Conservation (phyloP, 2,888 invertebrate genomes). For the Aphidius colemani region DNA sequence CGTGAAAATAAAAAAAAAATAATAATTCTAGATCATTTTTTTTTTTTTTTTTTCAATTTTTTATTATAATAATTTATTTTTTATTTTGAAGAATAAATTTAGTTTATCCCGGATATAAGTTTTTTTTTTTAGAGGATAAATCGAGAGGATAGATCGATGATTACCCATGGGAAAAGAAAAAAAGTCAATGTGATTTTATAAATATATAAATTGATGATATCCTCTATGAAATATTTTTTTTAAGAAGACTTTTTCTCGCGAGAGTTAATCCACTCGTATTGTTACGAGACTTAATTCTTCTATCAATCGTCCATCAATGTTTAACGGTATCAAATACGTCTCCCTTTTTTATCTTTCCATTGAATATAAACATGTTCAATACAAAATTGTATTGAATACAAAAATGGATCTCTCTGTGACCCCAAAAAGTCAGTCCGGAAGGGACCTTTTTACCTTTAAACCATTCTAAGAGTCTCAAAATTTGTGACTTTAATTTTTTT, state of each 20-base stretch:
- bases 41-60: not conserved
- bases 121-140: slow-evolving; percentile 20
- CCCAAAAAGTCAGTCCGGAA: slow-evolving; percentile 25
- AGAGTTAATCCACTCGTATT: slow-evolving; percentile 22
- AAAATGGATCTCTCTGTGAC: slow-evolving; percentile 7
- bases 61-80: slow-evolving; percentile 1
- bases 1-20: not conserved
- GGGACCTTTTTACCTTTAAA: slow-evolving; percentile 20
- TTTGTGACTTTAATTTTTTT: not conserved
- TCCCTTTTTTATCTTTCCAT: not conserved
- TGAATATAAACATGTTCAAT: not conserved
- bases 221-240: slow-evolving; percentile 22
- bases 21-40: not conserved
- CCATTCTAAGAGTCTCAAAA: not conserved
- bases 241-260: slow-evolving; percentile 22
- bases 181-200: not conserved
- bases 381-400: not conserved
- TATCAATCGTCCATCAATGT: slow-evolving; percentile 27
- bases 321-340: slow-evolving; percentile 18
- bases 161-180: slow-evolving; percentile 21
- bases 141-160: slow-evolving; percentile 21
- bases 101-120: slow-evolving; percentile 17
- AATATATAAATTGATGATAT: slow-evolving; percentile 18
- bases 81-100: slow-evolving; percentile 16
- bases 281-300: slow-evolving; percentile 27